Conservation (phyloP, 2,113 vertebrate species). For the Himantopus leucocephalus region DNA sequence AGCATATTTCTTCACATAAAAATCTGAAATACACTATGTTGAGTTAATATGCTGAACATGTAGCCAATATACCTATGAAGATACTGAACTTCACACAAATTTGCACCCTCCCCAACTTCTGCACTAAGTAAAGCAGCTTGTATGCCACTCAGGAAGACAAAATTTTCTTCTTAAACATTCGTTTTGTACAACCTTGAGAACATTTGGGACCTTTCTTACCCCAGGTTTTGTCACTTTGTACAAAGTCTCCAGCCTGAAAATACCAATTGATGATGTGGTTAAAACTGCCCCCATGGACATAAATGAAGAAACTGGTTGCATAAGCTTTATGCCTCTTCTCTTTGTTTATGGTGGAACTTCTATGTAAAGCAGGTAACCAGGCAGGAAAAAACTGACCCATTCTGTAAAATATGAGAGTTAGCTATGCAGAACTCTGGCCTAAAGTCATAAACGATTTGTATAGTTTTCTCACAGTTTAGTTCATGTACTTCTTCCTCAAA, state of each 20-base stretch:
- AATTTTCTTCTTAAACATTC: neutral
- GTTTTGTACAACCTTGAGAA: neutral
- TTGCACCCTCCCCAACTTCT: neutral
- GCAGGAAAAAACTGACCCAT: neutral
- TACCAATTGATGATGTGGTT: neutral
- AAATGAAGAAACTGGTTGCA: neutral
- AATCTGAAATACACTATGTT: neutral
- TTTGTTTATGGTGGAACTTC: neutral
- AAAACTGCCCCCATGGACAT: neutral
- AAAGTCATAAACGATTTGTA: neutral
- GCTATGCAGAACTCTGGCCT: neutral
- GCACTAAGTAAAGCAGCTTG: neutral
- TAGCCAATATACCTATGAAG: neutral
- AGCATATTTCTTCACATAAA: neutral
- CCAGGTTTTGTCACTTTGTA: neutral
- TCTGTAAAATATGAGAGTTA: neutral
- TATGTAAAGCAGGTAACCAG: neutral
- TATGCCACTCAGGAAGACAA: neutral
- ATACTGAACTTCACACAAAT: neutral
- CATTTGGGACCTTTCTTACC: neutral
- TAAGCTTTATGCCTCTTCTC: neutral
- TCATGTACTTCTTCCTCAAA: neutral
- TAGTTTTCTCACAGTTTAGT: neutral
- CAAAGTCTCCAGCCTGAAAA: neutral
- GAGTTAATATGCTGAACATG: neutral